A percentile compares a stretch with the other conserved stretches of the same genome.
Evolutionary conservation across 2,113 vertebrate species (phyloP).

Genomic region (Cervus canadensis): DNA sequence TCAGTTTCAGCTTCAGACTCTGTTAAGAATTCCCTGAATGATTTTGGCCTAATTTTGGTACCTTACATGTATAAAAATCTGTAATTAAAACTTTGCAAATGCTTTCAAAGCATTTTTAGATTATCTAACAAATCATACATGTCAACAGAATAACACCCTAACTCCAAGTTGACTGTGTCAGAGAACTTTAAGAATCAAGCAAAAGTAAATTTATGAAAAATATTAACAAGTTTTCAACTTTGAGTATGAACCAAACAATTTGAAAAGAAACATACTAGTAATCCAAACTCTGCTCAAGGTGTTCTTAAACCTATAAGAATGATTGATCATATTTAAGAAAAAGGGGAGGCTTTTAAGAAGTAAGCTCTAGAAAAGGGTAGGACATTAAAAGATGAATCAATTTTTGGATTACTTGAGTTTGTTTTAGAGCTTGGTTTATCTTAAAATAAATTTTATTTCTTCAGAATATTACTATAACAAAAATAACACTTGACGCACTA

Average conservation of each 20-base stretch:
- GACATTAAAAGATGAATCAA: neutral
- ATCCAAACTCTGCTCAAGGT: neutral
- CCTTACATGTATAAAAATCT: neutral
- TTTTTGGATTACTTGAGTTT: neutral
- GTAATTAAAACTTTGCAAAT: neutral
- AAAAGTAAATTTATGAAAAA: conserved; percentile 5
- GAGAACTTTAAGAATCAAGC: conserved; percentile 1
- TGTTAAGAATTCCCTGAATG: neutral
- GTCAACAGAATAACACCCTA: neutral
- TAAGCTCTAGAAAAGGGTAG: neutral
- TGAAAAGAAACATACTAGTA: neutral
- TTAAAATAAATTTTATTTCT: conserved; percentile 24
- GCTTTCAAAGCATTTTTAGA: neutral
- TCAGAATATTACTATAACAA: neutral
- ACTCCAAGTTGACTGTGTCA: neutral
- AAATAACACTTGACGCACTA: neutral
- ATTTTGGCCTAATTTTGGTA: neutral
- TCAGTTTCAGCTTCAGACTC: neutral
- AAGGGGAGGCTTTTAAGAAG: neutral
- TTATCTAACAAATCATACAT: neutral
- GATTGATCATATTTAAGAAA: neutral
- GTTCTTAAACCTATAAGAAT: neutral
- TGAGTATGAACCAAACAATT: neutral
- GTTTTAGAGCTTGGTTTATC: neutral
- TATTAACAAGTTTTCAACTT: neutral